These are phyloP conservation scores for Triplophysa siluroides DNA, from an alignment of 2,113 vertebrate species.

Conservation along the genomic window DNA sequence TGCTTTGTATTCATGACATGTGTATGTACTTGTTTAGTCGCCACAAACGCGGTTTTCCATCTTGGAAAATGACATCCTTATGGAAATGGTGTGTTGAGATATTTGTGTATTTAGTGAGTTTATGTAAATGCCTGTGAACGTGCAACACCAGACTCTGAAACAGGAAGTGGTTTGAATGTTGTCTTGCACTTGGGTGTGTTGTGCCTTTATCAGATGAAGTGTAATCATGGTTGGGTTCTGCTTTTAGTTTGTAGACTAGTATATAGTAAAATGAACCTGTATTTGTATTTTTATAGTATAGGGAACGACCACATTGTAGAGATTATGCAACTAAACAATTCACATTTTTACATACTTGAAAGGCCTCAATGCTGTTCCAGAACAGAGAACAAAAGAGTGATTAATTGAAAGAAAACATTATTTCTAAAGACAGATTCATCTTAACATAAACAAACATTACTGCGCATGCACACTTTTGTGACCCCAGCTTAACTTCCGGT, in stretches of 20 bases:
- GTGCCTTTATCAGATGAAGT: slow-evolving; percentile 21
- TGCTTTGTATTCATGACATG: background rate
- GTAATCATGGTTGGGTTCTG: slow-evolving; percentile 13
- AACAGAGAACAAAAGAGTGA: no score
- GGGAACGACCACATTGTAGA: background rate
- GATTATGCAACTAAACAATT: background rate
- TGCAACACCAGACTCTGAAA: background rate
- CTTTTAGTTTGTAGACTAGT: background rate
- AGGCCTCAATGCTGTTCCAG: no score
- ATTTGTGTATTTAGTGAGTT: background rate
- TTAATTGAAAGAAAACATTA: no score
- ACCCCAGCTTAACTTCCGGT: no score
- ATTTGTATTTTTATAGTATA: background rate
- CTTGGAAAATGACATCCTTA: background rate
- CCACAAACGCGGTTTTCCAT: background rate
- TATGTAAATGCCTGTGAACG: background rate
- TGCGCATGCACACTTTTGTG: no score
- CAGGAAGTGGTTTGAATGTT: slow-evolving; percentile 41
- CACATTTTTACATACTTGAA: background rate
- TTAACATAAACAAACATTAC: no score
- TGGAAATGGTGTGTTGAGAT: background rate
- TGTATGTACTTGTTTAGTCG: background rate
- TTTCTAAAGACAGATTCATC: no score
- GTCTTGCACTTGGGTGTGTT: slow-evolving; percentile 19
- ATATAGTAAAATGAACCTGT: background rate